Evolutionary conservation across 2,113 vertebrate species (phyloP).

Genomic region (Corvus hawaiiensis): DNA sequence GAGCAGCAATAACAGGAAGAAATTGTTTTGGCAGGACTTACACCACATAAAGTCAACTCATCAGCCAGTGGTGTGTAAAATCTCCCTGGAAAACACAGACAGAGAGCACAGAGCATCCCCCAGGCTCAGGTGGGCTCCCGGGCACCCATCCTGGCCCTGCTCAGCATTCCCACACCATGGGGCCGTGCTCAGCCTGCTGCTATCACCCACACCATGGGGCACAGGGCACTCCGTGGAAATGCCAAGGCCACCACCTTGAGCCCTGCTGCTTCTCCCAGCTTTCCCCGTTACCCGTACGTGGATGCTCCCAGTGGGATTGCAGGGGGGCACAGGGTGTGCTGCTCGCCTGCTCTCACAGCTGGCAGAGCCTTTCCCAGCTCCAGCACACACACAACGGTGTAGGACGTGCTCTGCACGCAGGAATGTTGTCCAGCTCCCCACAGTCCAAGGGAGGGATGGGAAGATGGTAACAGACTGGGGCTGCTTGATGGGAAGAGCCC

Average conservation of each 20-base stretch:
- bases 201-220: rapidly evolving
- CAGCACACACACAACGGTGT: rapidly evolving
- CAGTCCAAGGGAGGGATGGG: not conserved
- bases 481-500: rapidly evolving
- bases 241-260: not conserved
- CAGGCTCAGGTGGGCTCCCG: not conserved
- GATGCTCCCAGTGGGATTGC: rapidly evolving
- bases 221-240: rapidly evolving
- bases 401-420: not conserved
- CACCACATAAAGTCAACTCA: not conserved
- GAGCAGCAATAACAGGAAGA: conserved; percentile 51
- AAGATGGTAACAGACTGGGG: rapidly evolving
- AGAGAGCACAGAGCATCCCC: not conserved
- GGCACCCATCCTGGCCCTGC: rapidly evolving
- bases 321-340: rapidly evolving
- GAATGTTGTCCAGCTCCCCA: rapidly evolving
- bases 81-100: not conserved
- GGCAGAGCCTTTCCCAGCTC: not conserved
- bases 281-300: rapidly evolving
- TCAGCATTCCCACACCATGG: rapidly evolving
- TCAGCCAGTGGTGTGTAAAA: not conserved
- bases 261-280: not conserved
- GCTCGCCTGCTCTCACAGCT: not conserved
- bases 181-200: not conserved
- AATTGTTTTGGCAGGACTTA: conserved; percentile 44